Conservation (phyloP, 1,140 invertebrate genomes). For the Achroia grisella region DNA sequence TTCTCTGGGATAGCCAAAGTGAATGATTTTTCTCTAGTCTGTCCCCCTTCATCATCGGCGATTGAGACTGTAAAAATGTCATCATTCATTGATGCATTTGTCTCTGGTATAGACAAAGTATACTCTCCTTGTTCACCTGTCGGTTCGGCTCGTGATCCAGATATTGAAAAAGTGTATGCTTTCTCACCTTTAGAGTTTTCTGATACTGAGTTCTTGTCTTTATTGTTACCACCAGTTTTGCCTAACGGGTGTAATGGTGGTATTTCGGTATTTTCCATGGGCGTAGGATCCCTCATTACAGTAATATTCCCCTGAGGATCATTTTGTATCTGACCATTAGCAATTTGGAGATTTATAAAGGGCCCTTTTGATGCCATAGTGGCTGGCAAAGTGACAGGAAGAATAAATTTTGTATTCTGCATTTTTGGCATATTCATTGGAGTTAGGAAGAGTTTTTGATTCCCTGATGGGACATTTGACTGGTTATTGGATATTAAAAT, state of each 20-base stretch:
- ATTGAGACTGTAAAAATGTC: slow-evolving; percentile 70
- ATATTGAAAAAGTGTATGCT: slow-evolving; percentile 53
- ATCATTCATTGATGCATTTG: slow-evolving; percentile 67
- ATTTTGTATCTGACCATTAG: slow-evolving; percentile 71
- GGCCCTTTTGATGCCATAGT: slow-evolving; percentile 68
- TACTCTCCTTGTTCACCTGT: slow-evolving; percentile 69
- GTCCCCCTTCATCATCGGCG: slow-evolving; percentile 55
- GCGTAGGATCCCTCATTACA: slow-evolving; percentile 58
- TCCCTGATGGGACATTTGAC: slow-evolving; percentile 47
- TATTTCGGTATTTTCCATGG: slow-evolving; percentile 48
- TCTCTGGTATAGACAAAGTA: slow-evolving; percentile 67
- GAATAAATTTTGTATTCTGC: slow-evolving; percentile 62
- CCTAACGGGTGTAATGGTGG: slow-evolving; percentile 58
- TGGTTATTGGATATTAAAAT: slow-evolving; percentile 66
- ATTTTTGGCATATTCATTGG: slow-evolving; percentile 68
- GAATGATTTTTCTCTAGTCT: slow-evolving; percentile 55
- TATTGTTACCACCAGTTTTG: slow-evolving; percentile 49
- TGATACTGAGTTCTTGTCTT: slow-evolving; percentile 35
- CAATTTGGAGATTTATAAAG: slow-evolving; percentile 70
- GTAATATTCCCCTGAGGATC: slow-evolving; percentile 70
- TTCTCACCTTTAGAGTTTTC: slow-evolving; percentile 53
- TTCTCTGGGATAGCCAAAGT: slow-evolving; percentile 68
- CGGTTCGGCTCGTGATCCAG: slow-evolving; percentile 64
- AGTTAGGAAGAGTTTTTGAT: slow-evolving; percentile 67
- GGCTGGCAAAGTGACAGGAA: slow-evolving; percentile 60